Conservation (phyloP, 2,888 invertebrate genomes). For the Epinotia nisella region DNA sequence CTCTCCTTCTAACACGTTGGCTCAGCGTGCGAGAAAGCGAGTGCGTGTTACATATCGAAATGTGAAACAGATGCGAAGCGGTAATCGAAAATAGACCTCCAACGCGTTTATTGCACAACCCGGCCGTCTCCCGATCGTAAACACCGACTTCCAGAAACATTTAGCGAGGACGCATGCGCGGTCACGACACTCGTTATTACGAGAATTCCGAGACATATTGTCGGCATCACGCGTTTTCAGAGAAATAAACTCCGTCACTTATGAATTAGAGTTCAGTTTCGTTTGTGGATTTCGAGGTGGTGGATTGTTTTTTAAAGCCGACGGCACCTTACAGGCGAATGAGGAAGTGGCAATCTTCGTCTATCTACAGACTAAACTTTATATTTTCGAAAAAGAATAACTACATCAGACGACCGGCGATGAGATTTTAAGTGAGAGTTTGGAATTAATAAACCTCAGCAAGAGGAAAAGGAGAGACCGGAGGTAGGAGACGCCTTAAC, state of each 20-base stretch:
- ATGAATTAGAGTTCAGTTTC: neutral
- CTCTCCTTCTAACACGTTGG: neutral
- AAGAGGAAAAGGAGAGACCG: too few species aligned
- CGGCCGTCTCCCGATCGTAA: conserved; percentile 18
- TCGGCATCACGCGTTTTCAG: neutral
- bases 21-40: neutral
- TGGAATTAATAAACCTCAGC: too few species aligned
- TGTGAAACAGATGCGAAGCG: neutral
- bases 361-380: neutral
- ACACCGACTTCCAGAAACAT: conserved; percentile 24
- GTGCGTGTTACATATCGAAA: neutral
- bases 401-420: too few species aligned
- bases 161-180: conserved; percentile 58
- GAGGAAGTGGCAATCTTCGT: neutral
- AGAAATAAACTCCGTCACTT: neutral
- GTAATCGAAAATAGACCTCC: neutral
- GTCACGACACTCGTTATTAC: conserved; percentile 61
- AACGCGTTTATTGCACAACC: conserved; percentile 1
- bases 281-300: neutral
- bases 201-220: conserved; percentile 53
- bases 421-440: too few species aligned
- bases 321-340: neutral
- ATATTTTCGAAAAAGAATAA: neutral
- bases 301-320: neutral
- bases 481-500: too few species aligned